Base-by-base conservation (phyloP, 2,888 invertebrate species). In the Lomographa bimaculata region DNA sequence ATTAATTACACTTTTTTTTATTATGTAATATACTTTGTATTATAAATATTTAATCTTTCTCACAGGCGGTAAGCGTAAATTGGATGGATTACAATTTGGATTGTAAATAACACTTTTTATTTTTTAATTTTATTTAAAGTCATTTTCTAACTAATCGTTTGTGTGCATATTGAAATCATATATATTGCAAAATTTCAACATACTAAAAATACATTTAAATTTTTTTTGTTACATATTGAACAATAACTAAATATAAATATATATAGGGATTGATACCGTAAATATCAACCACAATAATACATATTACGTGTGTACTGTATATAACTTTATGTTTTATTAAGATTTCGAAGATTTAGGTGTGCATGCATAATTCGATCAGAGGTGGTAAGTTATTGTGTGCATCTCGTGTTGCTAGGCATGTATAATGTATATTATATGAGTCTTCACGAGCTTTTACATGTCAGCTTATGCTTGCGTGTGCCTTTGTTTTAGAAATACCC, bases 31-130 rank as follows among this genome's bases (percentile, higher is more conserved):
- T n/a, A n/a, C n/a, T n/a, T n/a, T n/a, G n/a, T n/a, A n/a, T n/a
- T n/a, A n/a, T n/a, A n/a, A n/a, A n/a, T n/a, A n/a, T n/a, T n/a
- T n/a, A n/a, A n/a, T n/a, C n/a, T n/a, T n/a, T n/a, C n/a, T n/a
- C n/a, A n/a, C n/a, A n/a, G n/a, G n/a, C n/a, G n/a, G n/a, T n/a
- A n/a, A n/a, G n/a, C n/a, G n/a, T n/a, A 70, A 75, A 75, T 79
- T 69, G 79, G 73, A 60, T 79, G 80, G 78, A 80, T 69, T 68
- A 66, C 65, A 39, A 8, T 20, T 32, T 50, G 26, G 34, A 27
- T 44, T 52, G 60, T 71, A 25, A 64, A 61, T 75, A 77, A 79
- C 66, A 30, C 10, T 7, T 24, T 24, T 24, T 10, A 10, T n/a
- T n/a, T n/a, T n/a, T n/a, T 20, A 20, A 2, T n/a, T 28, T 12